phyloP scores from a whole-genome alignment of 2,113 vertebrate species.

The Tragelaphus scriptus region DNA sequence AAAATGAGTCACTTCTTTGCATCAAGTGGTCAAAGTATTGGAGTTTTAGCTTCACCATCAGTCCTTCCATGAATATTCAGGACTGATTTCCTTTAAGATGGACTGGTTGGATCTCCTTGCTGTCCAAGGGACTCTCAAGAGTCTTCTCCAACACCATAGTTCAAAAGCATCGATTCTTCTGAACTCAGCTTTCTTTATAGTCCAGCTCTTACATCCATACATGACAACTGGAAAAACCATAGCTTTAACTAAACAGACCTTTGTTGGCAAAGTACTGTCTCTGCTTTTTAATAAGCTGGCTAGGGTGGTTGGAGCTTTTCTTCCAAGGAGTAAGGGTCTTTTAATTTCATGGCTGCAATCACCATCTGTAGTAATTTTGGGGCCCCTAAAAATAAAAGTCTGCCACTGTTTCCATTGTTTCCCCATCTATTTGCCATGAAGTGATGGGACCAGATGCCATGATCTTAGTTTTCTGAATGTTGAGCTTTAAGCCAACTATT shows the following conservation, averaged over 20 bases:
- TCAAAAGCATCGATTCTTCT: background rate
- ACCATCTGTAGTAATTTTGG: background rate
- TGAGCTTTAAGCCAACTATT: background rate
- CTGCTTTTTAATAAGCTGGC: background rate
- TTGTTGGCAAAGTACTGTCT: background rate
- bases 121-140: background rate
- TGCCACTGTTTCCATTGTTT: background rate
- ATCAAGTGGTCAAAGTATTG: background rate
- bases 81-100: background rate
- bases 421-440: background rate
- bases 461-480: background rate
- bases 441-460: background rate
- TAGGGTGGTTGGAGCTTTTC: background rate
- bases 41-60: background rate
- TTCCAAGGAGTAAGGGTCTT: background rate
- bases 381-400: accelerated
- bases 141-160: background rate
- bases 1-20: background rate
- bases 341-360: background rate
- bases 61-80: background rate
- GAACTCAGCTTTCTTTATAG: background rate
- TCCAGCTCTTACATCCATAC: background rate
- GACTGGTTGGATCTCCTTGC: background rate
- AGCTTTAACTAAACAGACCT: background rate
- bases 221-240: background rate